These are phyloP conservation scores for Caenorhabditis virilis DNA, from an alignment of 2,888 invertebrate genomes.

Conservation along the genomic window DNA sequence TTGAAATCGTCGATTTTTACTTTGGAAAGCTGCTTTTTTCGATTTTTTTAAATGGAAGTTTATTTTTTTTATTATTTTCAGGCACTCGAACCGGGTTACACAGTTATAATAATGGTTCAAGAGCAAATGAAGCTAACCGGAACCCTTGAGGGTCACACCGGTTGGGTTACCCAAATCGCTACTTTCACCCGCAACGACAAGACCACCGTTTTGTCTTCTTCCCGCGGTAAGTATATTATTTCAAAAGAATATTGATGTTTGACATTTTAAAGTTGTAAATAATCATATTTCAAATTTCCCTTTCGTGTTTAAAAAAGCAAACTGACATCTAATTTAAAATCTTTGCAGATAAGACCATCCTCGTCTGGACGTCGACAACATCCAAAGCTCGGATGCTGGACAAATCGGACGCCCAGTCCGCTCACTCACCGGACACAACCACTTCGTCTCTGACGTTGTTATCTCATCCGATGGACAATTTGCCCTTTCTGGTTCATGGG, in stretches of 20 bases:
- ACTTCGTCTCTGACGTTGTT: constrained; percentile 98
- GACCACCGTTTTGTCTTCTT: constrained; percentile 90
- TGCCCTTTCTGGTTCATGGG: constrained; percentile 98
- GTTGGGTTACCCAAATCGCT: constrained; percentile 99
- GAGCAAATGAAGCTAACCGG: constrained; percentile 93
- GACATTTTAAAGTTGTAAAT: no score
- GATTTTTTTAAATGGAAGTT: not conserved
- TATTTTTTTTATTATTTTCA: not conserved
- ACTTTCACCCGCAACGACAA: constrained; percentile 98
- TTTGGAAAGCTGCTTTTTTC: no score
- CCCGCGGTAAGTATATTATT: constrained; percentile 81
- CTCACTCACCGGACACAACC: constrained; percentile 94
- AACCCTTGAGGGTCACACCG: constrained; percentile 93
- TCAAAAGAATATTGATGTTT: not conserved
- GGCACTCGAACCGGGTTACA: constrained; percentile 5
- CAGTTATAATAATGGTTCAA: constrained; percentile 46
- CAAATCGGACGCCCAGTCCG: constrained; percentile 73
- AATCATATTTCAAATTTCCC: no score
- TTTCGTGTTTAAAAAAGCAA: no score
- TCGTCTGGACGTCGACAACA: constrained; percentile 95
- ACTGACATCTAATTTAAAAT: constrained; percentile 18
- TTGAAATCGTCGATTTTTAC: no score
- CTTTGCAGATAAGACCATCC: constrained; percentile 78
- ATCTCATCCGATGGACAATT: constrained; percentile 99
- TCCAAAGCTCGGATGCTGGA: constrained; percentile 92